Evolutionary conservation across 2,888 invertebrate genomes (phyloP).

Genomic region (Drosophila paranaensis): DNA sequence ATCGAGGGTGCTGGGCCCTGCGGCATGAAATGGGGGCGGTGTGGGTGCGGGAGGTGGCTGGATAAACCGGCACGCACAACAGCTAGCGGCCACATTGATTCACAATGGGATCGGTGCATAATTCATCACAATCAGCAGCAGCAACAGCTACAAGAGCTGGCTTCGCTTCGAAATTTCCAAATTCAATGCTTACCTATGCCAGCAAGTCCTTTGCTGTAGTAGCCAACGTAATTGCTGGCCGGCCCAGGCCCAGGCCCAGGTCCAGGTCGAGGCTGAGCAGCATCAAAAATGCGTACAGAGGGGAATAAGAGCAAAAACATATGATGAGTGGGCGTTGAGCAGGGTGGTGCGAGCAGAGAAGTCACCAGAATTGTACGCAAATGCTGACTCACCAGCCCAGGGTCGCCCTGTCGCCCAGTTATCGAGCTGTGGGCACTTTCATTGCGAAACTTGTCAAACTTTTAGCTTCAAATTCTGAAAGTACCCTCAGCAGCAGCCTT

Average conservation of each 20-base stretch:
- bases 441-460: conserved; percentile 26
- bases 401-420: not conserved
- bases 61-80: conserved; percentile 22
- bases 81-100: conserved; percentile 9
- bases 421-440: conserved; percentile 33
- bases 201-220: conserved; percentile 15
- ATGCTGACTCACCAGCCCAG: conserved; percentile 42
- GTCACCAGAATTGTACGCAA: conserved; percentile 37
- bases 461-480: conserved; percentile 11
- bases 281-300: conserved; percentile 67
- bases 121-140: conserved; percentile 74
- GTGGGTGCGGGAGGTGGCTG: not conserved
- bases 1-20: conserved; percentile 6
- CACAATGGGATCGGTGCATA: conserved; percentile 65
- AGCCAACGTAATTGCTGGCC: conserved; percentile 54
- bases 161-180: conserved; percentile 46
- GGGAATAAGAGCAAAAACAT: conserved; percentile 4
- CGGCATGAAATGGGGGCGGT: not conserved
- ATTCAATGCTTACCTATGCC: conserved; percentile 51
- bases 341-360: conserved; percentile 11
- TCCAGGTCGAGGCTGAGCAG: conserved; percentile 20
- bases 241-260: conserved; percentile 42
- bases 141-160: conserved; percentile 64
- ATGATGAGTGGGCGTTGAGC: conserved; percentile 9
- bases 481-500: conserved; percentile 8